Evolutionary conservation across 1,140 invertebrate genomes (phyloP).

Genomic region (Sinella curviseta): DNA sequence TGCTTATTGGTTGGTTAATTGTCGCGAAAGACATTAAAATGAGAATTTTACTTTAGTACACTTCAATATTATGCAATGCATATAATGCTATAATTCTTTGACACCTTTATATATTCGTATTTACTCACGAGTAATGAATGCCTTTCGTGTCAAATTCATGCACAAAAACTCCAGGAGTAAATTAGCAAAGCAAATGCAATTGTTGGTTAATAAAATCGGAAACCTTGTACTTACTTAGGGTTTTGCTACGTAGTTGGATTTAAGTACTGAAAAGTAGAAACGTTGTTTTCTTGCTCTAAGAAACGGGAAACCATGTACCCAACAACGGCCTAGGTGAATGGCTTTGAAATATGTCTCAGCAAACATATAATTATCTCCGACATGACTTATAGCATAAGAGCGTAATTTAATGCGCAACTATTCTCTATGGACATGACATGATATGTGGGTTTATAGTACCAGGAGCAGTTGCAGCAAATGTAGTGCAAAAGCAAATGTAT

Average conservation of each 20-base stretch:
- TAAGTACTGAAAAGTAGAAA: neutral
- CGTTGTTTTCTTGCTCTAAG: no score
- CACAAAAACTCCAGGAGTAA: neutral
- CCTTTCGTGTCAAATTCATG: neutral
- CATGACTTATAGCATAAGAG: neutral
- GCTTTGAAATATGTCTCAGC: neutral
- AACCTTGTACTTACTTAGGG: no score
- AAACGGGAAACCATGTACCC: neutral
- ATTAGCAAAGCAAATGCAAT: constrained; percentile 10
- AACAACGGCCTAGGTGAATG: neutral
- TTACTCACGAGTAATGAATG: no score
- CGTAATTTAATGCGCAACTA: neutral
- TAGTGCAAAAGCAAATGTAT: neutral
- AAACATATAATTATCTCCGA: constrained; percentile 11
- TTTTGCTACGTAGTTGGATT: no score
- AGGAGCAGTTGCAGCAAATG: neutral
- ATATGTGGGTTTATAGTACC: neutral
- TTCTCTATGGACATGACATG: neutral
- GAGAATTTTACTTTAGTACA: no score
- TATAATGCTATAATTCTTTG: no score
- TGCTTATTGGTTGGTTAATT: no score
- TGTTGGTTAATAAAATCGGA: no score
- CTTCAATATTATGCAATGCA: no score
- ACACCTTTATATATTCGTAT: no score
- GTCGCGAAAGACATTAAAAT: no score